phyloP scores from a whole-genome alignment of 2,113 vertebrate genomes.

The Oreochromis niloticus region DNA sequence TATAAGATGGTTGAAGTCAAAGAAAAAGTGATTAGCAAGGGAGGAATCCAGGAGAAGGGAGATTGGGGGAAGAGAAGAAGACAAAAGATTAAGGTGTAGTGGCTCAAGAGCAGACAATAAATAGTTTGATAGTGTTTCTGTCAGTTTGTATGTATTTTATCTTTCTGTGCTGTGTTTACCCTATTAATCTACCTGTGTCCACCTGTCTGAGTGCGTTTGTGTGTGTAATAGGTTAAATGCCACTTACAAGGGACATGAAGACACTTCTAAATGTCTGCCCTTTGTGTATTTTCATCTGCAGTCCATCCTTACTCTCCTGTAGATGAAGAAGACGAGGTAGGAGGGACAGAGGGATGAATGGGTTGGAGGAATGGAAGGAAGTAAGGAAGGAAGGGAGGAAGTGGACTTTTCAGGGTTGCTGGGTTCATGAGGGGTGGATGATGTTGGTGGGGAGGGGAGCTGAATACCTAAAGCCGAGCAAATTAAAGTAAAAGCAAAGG shows the following conservation, averaged over 20 bases:
- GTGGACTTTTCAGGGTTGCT: conserved; percentile 42
- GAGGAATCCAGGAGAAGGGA: not conserved
- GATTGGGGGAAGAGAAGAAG: not conserved
- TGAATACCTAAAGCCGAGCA: conserved; percentile 71
- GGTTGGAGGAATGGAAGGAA: not conserved
- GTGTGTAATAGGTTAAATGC: conserved; percentile 23
- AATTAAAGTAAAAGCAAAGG: conserved; percentile 90
- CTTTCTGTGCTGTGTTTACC: not conserved
- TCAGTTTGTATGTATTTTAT: not conserved
- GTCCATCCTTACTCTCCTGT: not conserved
- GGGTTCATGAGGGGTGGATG: conserved; percentile 51
- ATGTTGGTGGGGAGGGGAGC: not conserved
- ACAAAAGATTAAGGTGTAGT: conserved; percentile 36
- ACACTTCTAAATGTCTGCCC: conserved; percentile 27
- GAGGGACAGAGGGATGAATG: not conserved
- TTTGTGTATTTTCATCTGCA: conserved; percentile 19
- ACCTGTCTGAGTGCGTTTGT: not conserved
- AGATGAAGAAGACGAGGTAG: not conserved
- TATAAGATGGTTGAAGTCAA: not conserved
- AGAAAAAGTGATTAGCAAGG: conserved; percentile 39
- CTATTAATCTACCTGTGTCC: not conserved
- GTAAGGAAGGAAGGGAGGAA: conserved; percentile 59
- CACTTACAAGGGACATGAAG: not conserved
- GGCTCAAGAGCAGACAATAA: conserved; percentile 16
- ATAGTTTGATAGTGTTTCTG: not conserved